A percentile compares a stretch with the other conserved stretches of the same genome.
phyloP scores from a whole-genome alignment of 2,888 invertebrate genomes.

The Tachina grossa region DNA sequence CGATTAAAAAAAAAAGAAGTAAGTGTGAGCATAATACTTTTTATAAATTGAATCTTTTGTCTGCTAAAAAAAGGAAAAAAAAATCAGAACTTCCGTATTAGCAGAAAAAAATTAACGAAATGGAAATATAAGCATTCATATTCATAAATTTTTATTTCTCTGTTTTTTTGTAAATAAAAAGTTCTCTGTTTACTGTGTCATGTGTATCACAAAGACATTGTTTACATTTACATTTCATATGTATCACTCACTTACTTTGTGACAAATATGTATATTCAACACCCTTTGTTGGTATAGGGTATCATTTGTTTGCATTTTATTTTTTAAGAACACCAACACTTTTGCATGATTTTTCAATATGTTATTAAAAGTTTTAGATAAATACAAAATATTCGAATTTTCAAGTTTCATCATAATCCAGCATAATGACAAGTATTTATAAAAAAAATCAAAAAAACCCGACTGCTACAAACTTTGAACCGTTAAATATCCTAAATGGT shows the following conservation, averaged over 20 bases:
- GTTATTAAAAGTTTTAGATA: too few species aligned
- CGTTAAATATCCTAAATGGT: too few species aligned
- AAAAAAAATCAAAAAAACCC: too few species aligned
- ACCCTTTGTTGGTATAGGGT: constrained; percentile 3
- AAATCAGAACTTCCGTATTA: constrained; percentile 67
- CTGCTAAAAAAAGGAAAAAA: constrained; percentile 15
- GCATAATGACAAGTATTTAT: too few species aligned
- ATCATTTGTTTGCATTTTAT: background rate
- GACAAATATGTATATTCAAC: constrained; percentile 1
- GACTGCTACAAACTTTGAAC: too few species aligned
- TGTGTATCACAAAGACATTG: constrained; percentile 51
- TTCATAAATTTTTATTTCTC: constrained; percentile 42
- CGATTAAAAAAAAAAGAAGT: constrained; percentile 12
- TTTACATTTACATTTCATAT: constrained; percentile 34
- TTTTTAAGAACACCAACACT: too few species aligned
- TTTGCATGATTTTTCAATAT: too few species aligned
- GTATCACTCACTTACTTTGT: background rate
- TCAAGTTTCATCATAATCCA: too few species aligned
- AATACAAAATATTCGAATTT: too few species aligned
- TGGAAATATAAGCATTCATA: constrained; percentile 48
- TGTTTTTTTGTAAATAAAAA: constrained; percentile 31
- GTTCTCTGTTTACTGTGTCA: constrained; percentile 63
- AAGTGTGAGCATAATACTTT: constrained; percentile 49
- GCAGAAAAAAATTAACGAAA: constrained; percentile 36
- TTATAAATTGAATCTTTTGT: constrained; percentile 62